Evolutionary conservation across 2,888 invertebrate species (phyloP).

Genomic region (Priocnemis perturbator): DNA sequence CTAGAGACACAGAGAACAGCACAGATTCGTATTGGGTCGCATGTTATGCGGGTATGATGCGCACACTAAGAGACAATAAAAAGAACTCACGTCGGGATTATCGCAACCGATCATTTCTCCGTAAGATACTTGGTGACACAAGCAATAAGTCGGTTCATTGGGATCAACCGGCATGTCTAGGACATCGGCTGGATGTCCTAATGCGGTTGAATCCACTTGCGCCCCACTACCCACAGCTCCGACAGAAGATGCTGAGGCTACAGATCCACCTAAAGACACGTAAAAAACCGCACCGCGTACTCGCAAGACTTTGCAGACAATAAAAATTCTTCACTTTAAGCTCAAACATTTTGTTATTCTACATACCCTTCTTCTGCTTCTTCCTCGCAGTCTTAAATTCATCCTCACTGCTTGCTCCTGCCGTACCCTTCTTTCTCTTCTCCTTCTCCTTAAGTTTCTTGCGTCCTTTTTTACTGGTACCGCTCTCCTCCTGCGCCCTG

Average conservation of each 20-base stretch:
- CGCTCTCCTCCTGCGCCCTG: constrained; percentile 81
- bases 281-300: not conserved
- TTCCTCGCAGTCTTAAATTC: constrained; percentile 76
- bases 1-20: constrained; percentile 65
- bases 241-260: constrained; percentile 66
- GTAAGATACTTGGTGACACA: constrained; percentile 97
- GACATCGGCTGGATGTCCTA: constrained; percentile 92
- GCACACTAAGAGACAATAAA: not conserved
- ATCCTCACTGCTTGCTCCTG: constrained; percentile 71
- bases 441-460: constrained; percentile 84
- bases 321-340: constrained; percentile 10
- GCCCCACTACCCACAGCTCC: constrained; percentile 72
- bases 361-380: constrained; percentile 78
- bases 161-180: constrained; percentile 96
- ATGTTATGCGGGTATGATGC: too few relatives aligned
- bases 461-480: constrained; percentile 83
- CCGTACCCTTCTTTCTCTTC: constrained; percentile 78
- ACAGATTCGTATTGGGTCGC: too few relatives aligned
- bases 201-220: constrained; percentile 66
- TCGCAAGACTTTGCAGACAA: constrained; percentile 8
- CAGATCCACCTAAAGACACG: constrained; percentile 58
- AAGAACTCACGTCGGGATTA: constrained; percentile 86
- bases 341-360: constrained; percentile 20
- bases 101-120: constrained; percentile 99
- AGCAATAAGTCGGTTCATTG: constrained; percentile 98